Percentiles rank a stretch among this genome's conserved stretches.
Conservation (phyloP, 2,888 invertebrate genomes). For the Ypsolopha sequella region DNA sequence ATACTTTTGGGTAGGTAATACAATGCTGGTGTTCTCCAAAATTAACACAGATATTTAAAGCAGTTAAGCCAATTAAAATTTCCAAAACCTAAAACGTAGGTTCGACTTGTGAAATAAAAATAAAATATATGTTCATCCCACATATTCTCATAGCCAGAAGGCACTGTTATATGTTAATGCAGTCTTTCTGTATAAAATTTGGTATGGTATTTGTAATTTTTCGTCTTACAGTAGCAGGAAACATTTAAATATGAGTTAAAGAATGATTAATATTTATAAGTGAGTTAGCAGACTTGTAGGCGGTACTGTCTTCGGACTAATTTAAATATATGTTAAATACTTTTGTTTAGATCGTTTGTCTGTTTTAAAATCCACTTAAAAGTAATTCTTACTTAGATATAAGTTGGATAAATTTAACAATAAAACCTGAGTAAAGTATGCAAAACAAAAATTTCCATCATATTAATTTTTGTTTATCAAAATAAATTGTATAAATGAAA, state of each 20-base stretch:
- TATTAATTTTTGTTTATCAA: too few species aligned
- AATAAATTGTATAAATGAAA: too few species aligned
- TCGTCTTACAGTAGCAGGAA: constrained; percentile 51
- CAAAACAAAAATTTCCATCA: too few species aligned
- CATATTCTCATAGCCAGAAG: constrained; percentile 15
- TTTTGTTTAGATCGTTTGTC: background rate
- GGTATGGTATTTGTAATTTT: constrained; percentile 35
- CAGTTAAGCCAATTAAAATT: constrained; percentile 5
- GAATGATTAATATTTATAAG: constrained; percentile 61
- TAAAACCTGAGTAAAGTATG: too few species aligned
- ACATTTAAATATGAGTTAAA: constrained; percentile 53
- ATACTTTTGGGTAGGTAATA: too few species aligned
- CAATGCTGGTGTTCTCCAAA: too few species aligned
- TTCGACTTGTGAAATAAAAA: constrained; percentile 4
- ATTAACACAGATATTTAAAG: background rate
- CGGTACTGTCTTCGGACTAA: background rate
- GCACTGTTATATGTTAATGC: constrained; percentile 47
- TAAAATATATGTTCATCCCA: constrained; percentile 26
- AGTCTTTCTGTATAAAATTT: constrained; percentile 42
- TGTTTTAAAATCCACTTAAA: background rate
- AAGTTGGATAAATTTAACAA: too few species aligned
- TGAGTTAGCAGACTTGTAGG: constrained; percentile 9
- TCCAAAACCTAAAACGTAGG: constrained; percentile 3
- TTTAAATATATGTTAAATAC: background rate
- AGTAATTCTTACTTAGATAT: too few species aligned